phyloP scores from a whole-genome alignment of 2,888 invertebrate genomes.

The Clunio marinus region DNA sequence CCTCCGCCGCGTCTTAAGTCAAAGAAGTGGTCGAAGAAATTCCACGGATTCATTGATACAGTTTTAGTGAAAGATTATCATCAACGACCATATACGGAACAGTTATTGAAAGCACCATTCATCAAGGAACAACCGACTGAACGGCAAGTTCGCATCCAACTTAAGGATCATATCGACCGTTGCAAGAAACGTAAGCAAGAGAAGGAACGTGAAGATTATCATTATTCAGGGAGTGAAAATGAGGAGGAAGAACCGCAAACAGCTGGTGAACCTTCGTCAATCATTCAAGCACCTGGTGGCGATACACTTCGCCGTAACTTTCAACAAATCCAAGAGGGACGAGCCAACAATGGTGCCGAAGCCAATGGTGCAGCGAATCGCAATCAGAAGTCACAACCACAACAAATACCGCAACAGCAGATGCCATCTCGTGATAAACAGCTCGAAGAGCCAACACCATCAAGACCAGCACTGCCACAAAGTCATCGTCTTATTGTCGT shows the following conservation, averaged over 20 bases:
- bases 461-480: conserved; percentile 83
- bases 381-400: conserved; percentile 50
- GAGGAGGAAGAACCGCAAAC: conserved; percentile 91
- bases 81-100: conserved; percentile 96
- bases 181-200: conserved; percentile 94
- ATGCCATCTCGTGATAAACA: conserved; percentile 50
- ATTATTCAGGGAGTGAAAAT: conserved; percentile 94
- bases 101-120: conserved; percentile 94
- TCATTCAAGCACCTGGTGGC: conserved; percentile 80
- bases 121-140: conserved; percentile 99
- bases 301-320: conserved; percentile 96
- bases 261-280: conserved; percentile 92
- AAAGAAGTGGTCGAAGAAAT: conserved; percentile 97
- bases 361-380: conserved; percentile 60
- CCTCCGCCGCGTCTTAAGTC: conserved; percentile 96
- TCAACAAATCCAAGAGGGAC: conserved; percentile 89
- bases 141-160: conserved; percentile 93
- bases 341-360: conserved; percentile 53
- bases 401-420: conserved; percentile 44
- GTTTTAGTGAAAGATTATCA: conserved; percentile 99
- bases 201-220: conserved; percentile 72
- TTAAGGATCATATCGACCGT: conserved; percentile 97
- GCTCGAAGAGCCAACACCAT: conserved; percentile 77
- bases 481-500: conserved; percentile 87
- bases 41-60: conserved; percentile 97